phyloP scores from a whole-genome alignment of 2,797 vertebrate species.

The Characodon lateralis region DNA sequence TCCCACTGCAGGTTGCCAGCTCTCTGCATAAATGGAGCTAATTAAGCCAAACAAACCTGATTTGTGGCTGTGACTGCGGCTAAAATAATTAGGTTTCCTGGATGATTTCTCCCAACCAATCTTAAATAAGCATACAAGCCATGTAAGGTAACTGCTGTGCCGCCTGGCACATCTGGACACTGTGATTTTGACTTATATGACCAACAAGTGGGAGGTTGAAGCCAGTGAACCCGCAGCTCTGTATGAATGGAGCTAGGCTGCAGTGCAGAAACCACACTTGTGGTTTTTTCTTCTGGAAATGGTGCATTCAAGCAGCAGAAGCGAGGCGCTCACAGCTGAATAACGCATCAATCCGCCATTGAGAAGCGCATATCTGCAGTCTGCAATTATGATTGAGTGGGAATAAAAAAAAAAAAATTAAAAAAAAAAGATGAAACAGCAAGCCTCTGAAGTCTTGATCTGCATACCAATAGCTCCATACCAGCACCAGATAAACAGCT shows the following conservation, averaged over 20 bases:
- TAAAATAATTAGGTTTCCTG: not conserved
- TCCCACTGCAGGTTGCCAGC: conserved; percentile 17
- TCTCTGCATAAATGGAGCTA: conserved; percentile 21
- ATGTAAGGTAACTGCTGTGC: not conserved
- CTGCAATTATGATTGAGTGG: conserved; percentile 37
- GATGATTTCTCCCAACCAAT: conserved; percentile 9
- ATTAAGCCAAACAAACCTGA: conserved; percentile 17
- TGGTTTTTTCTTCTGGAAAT: conserved; percentile 19
- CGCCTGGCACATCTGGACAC: conserved; percentile 11
- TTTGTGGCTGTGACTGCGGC: conserved; percentile 7
- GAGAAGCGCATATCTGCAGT: conserved; percentile 45
- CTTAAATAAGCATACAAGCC: not conserved
- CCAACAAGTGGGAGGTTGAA: conserved; percentile 71
- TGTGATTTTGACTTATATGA: conserved; percentile 24
- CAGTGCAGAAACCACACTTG: conserved; percentile 16
- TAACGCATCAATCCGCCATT: conserved; percentile 47
- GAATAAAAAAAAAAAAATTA: not conserved
- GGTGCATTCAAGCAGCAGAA: conserved; percentile 45
- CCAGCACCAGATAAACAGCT: conserved; percentile 41
- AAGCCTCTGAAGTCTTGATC: conserved; percentile 65
- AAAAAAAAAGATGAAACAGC: conserved; percentile 28
- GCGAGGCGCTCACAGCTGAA: conserved; percentile 34
- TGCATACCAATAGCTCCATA: conserved; percentile 67
- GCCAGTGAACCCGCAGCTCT: conserved; percentile 23
- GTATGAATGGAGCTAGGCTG: conserved; percentile 28